phyloP scores from a whole-genome alignment of 2,888 invertebrate genomes.

The Cephus rjabovi region DNA sequence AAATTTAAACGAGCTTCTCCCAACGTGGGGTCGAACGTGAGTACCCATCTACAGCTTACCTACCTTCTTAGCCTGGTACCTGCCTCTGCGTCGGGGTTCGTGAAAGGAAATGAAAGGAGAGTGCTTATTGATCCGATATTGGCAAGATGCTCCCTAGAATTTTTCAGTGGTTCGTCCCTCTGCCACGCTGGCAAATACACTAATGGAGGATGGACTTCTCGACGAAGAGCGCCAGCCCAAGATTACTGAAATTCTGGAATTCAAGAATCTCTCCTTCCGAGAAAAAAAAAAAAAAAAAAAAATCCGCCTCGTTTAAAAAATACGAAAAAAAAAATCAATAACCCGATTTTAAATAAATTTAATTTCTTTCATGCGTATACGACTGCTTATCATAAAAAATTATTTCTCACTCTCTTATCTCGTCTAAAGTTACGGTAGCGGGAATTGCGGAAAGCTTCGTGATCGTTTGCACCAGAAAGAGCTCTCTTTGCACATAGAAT shows the following conservation, averaged over 20 bases:
- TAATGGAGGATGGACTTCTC: not conserved
- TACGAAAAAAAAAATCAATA: no score
- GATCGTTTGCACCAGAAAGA: not conserved
- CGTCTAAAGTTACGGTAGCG: not conserved
- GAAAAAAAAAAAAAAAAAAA: not conserved
- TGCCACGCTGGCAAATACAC: not conserved
- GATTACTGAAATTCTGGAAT: not conserved
- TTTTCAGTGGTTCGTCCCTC: not conserved
- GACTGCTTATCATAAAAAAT: not conserved
- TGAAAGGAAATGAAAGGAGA: not conserved
- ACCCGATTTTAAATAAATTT: not conserved
- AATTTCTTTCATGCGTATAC: accelerated
- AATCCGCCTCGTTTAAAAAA: no score
- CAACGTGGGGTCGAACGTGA: conserved; percentile 9
- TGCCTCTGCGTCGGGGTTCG: not conserved
- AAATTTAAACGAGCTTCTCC: conserved; percentile 29
- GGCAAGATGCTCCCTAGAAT: conserved; percentile 14
- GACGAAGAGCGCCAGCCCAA: not conserved
- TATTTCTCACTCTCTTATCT: not conserved
- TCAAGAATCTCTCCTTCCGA: not conserved
- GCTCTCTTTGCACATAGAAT: not conserved
- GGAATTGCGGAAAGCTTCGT: not conserved
- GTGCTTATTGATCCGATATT: conserved; percentile 19
- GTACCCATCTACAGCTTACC: not conserved
- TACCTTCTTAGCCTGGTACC: not conserved